Evolutionary conservation across 2,113 vertebrate species (phyloP).

Genomic region (Petrocephalus zakoni): DNA sequence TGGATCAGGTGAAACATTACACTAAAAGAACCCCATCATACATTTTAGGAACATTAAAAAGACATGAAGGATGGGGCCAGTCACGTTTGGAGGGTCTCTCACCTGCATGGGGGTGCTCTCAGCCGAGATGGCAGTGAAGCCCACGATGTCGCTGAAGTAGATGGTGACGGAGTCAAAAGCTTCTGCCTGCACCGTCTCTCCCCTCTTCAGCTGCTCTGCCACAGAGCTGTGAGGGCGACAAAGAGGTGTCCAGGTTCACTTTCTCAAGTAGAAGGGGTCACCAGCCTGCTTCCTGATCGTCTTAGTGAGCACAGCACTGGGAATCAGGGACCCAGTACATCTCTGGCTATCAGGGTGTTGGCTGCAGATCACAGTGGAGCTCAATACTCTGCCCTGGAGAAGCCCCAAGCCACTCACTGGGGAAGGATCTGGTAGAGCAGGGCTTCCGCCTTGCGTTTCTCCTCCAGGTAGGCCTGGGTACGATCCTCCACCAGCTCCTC

Average conservation of each 20-base stretch:
- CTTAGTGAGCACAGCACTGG: not conserved
- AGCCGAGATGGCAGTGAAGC: conserved; percentile 82
- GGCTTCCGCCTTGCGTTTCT: conserved; percentile 85
- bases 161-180: conserved; percentile 92
- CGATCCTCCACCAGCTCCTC: conserved; percentile 92
- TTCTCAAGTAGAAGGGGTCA: not conserved
- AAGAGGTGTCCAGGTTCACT: not conserved
- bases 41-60: not conserved
- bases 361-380: not conserved
- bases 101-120: conserved; percentile 92
- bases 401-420: conserved; percentile 64
- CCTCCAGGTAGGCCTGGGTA: conserved; percentile 89
- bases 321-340: not conserved
- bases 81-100: not conserved
- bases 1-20: not conserved
- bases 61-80: not conserved
- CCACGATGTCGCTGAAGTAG: conserved; percentile 96
- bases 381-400: not conserved
- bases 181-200: conserved; percentile 86
- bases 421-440: conserved; percentile 97
- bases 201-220: conserved; percentile 86
- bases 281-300: not conserved
- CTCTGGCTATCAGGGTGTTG: not conserved
- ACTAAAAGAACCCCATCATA: not conserved
- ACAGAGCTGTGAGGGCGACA: conserved; percentile 67